Base-by-base conservation (phyloP, 35 echinoderm and acorn worm species). In the Nesometra sesokonis region DNA sequence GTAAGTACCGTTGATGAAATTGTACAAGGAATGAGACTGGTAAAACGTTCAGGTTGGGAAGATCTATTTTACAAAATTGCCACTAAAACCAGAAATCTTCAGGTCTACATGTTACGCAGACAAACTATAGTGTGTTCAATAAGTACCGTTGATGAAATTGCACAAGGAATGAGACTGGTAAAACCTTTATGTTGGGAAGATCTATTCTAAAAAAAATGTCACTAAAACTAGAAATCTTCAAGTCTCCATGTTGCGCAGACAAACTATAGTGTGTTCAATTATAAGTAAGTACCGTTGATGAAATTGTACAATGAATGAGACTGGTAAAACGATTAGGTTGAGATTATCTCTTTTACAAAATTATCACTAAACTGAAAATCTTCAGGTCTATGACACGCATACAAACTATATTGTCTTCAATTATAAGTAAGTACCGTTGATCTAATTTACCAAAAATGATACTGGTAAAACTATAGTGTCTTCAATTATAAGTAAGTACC, bases 111-210 rank as follows among this genome's bases (percentile, higher is more conserved):
- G 85, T 29, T 86, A 3, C 39, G 39, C 15, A 43, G 39, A 43
- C 39, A 43, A 43, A 15, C 39, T 7, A 15, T 15, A 43, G 15
- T 43, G 5, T n/a, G n/a, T n/a, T n/a, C n/a, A n/a, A n/a, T 92
- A 0, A 93, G 86, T 78, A 43, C 84, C 36, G 85, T 87, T 17
- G 88, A 93, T 35, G 91, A 93, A 34, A 32, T 93, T 7, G 82
- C 88, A 0, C 91, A 93, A 35, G 91, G 91, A 15, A 93, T 93
- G 82, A 93, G 88, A 81, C 91, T 93, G 36, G 36, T 93, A 0
- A 93, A 93, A 78, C 86, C 85, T 5, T 88, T 88, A 67, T 86
- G 86, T 0, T 93, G 91, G 91, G 91, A 93, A 77, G 31, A 83
- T 32, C 37, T 93, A 11, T 93, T 88, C 78, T 84, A 88, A 29